A percentile compares a stretch with the other conserved stretches of the same genome.
phyloP scores from a whole-genome alignment of 2,888 invertebrate genomes.

The Drosophila peninsularis region DNA sequence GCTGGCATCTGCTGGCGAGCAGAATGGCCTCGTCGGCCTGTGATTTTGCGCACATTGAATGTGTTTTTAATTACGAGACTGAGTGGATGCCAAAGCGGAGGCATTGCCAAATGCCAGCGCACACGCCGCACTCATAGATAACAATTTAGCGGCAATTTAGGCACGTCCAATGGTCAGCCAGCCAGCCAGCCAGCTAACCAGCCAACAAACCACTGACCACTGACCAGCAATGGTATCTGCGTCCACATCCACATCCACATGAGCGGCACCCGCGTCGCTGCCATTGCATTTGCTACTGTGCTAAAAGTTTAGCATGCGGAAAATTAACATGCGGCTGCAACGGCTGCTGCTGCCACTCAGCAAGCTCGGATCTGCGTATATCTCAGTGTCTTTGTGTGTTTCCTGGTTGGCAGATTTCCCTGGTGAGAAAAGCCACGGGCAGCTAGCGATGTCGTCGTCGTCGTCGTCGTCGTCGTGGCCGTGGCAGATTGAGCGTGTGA shows the following conservation, averaged over 20 bases:
- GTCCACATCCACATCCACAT: conserved; percentile 26
- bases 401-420: conserved; percentile 73
- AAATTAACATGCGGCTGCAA: conserved; percentile 77
- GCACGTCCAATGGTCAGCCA: conserved; percentile 65
- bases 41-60: conserved; percentile 81
- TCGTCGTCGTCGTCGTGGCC: conserved; percentile 23
- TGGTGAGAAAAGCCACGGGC: conserved; percentile 78
- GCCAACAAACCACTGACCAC: conserved; percentile 44
- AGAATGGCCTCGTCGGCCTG: conserved; percentile 47
- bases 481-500: conserved; percentile 75
- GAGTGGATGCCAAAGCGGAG: conserved; percentile 67
- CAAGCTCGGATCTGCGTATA: conserved; percentile 50
- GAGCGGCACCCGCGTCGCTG: conserved; percentile 67
- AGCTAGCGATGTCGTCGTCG: conserved; percentile 40
- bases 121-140: conserved; percentile 79
- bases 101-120: conserved; percentile 70
- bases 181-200: conserved; percentile 7
- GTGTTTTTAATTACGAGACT: conserved; percentile 76
- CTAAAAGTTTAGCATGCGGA: conserved; percentile 81
- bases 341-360: conserved; percentile 57
- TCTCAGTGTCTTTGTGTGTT: conserved; percentile 62
- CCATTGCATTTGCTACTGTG: conserved; percentile 70
- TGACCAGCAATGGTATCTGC: conserved; percentile 22
- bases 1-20: conserved; percentile 35
- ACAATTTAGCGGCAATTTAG: conserved; percentile 80